A percentile compares a stretch with the other conserved stretches of the same genome.
These are phyloP conservation scores for Acipenser transmontanus DNA, from an alignment of 2,797 vertebrate genomes.

Conservation along the genomic window DNA sequence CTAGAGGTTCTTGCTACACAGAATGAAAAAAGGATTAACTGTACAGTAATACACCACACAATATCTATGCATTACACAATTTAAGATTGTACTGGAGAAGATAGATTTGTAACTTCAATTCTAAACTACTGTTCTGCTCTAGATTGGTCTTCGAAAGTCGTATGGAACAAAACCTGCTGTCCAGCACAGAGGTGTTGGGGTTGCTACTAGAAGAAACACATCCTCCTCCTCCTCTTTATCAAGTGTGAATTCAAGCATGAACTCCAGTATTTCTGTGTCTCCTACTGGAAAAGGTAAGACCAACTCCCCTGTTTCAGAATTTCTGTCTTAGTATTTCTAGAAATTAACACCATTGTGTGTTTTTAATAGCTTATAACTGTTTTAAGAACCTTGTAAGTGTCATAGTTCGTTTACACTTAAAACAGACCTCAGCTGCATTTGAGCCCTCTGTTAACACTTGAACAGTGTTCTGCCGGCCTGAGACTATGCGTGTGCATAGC, in stretches of 20 bases:
- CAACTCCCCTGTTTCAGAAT: too few relatives aligned
- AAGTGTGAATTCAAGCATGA: slow-evolving; percentile 52
- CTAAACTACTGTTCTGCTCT: slow-evolving; percentile 2
- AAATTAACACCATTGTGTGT: not conserved
- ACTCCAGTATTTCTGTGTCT: slow-evolving; percentile 59
- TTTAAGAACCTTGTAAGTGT: not conserved
- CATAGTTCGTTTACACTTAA: not conserved
- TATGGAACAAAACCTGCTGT: slow-evolving; percentile 49
- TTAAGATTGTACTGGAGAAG: not conserved
- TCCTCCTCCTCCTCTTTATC: slow-evolving; percentile 63
- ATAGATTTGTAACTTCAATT: too few relatives aligned
- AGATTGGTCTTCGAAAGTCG: slow-evolving; percentile 51
- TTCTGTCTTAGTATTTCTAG: too few relatives aligned
- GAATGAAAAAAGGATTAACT: too few relatives aligned
- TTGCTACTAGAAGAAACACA: slow-evolving; percentile 38
- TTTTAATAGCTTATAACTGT: not conserved
- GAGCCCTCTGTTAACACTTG: too few relatives aligned
- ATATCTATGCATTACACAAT: not conserved
- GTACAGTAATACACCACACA: not conserved
- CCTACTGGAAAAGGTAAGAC: slow-evolving; percentile 63
- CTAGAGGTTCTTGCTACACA: too few relatives aligned
- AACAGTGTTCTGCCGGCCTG: too few relatives aligned
- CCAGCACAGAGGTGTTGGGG: slow-evolving; percentile 30
- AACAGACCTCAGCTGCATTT: not conserved
- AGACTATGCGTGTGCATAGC: too few relatives aligned